Base-by-base conservation (phyloP, 1,140 invertebrate genomes). In the Drosophila athabasca region DNA sequence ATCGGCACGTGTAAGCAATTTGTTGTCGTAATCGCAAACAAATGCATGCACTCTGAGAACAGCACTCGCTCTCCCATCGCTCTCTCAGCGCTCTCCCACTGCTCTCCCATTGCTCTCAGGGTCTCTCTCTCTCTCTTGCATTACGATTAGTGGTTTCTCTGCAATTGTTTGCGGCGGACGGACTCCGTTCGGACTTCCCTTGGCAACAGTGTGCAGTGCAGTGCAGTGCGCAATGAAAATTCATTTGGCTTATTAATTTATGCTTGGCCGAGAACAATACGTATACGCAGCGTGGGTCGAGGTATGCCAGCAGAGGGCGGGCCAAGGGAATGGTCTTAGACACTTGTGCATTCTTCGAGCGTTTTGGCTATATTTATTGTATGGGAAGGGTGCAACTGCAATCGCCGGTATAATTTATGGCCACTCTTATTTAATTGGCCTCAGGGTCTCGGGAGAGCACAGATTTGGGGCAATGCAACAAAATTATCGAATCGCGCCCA, bases 1-100 rank as follows among this genome's bases (percentile, higher is more conserved):
- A 22, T 67, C 59, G 83, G 79, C 83, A 87, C 83, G 83, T 87
- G 82, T 83, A 83, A 88, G 83, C 79, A 69, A 88, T 87, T 87
- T 79, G 73, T 87, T 83, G 68, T 54, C 76, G 61, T 88, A 87
- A 88, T 87, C 79, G 79, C 64, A 69, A 87, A 67, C 70, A 82
- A 81, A 70, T 78, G 58, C 76, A 65, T 62, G 73, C 60, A 45
- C 76, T 46, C 60, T 66, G 43, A 54, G 39, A 54, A 9, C 46
- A 60, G 35, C 71, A 58, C 60, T 49, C 41, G 17, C 54, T 71
- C 72, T 60, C 71, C 55, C 24, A n/a, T 1, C 31, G 48, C 13
- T 35, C 9, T 50, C 46, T n/a, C 31, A 15, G 1, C 41, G 17
- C 54, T 71, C 72, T 62, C 71, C 55, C 24, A n/a, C 1, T 26